Base-by-base conservation (phyloP, 2,113 vertebrate species). In the Orthochromis malagaraziensis region DNA sequence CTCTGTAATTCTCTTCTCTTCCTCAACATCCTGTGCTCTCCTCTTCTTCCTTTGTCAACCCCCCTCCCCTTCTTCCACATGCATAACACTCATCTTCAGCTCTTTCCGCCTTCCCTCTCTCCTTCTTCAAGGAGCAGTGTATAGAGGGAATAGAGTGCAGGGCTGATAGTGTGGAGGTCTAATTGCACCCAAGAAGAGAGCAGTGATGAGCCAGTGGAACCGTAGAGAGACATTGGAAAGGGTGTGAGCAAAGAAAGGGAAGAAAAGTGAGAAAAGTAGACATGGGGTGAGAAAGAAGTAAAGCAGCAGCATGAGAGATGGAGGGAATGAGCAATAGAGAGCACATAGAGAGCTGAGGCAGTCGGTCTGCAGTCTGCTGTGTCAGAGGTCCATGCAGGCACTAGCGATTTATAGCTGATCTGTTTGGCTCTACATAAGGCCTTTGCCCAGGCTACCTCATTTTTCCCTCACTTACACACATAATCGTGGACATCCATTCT, bases 351-450 rank as follows among this genome's bases (percentile, higher is more conserved):
- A 90, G 92, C 93, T 88, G 87, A 88, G 91, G 89, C 84, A 79
- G 86, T 91, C 45, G 47, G 82, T 93, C 91, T 89, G 91, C 81
- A 88, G 88, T 79, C 90, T 93, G 92, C 92, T 95, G 93, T 95
- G 95, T 95, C 94, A 95, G 92, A 94, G 88, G 90, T 93, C 91
- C 91, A 90, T 79, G 81, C 79, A 77, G 84, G 70, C 87, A 33
- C 77, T 14, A 81, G 70, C 54, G 79, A 94, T 93, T 95, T 92
- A 95, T 93, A 87, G 87, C 86, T 90, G 86, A 94, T 94, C 88
- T 91, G 57, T 93, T 94, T 81, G 87, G 87, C 84, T 91, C 79
- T 89, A 80, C 85, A 84, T 81, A 91, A 87, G 85, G 84, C 90
- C 83, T 92, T 92, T 91, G 87, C 81, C 75, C 86, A 89, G 84